Base-by-base conservation (phyloP, 2,113 vertebrate species). In the Mionectes macconnelli region DNA sequence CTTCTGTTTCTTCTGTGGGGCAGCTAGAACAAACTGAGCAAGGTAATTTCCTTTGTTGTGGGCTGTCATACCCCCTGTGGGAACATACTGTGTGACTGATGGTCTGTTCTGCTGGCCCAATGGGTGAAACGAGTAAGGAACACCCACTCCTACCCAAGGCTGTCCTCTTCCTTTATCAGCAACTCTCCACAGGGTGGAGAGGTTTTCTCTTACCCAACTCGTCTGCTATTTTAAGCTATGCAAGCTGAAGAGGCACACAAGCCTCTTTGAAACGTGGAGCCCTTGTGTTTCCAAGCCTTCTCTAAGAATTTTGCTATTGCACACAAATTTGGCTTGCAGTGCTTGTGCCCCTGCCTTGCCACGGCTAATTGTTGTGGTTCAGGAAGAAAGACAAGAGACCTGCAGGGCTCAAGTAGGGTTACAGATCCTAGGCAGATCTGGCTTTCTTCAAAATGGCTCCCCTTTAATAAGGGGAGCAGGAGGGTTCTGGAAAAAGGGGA, bases 221-320 rank as follows among this genome's bases (percentile, higher is more conserved):
- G 16, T 39, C 30, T 69, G 33, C 47, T 47, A 7, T 44, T 81
- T 93, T 44, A 57, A 77, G 31, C 23, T 55, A 5, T 42, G 31
- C 47, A 57, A 37, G 30, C 7, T 55, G 47, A 63, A 50, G 53
- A 76, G 33, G 24, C 27, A 52, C 19, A 10, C 0, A 0, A 82
- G 8, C 18, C 8, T 39, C 31, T 47, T 30, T 22, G 30, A 67
- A 63, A 39, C 35, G 30, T 40, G 45, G 52, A 80, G 28, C 19
- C 30, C 14, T 78, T 0, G 0, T 53, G 12, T 68, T 75, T 56
- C 53, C 25, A 72, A 37, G 10, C 23, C 28, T 49, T 37, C 8
- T 14, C 23, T 55, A 28, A 52, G 15, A 42, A 22, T 5, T 4
- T 40, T 78, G 19, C 9, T 75, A 70, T 39, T 75, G 28, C 24